Conservation (phyloP, 2,797 vertebrate genomes). For the Pseudopleuronectes americanus region DNA sequence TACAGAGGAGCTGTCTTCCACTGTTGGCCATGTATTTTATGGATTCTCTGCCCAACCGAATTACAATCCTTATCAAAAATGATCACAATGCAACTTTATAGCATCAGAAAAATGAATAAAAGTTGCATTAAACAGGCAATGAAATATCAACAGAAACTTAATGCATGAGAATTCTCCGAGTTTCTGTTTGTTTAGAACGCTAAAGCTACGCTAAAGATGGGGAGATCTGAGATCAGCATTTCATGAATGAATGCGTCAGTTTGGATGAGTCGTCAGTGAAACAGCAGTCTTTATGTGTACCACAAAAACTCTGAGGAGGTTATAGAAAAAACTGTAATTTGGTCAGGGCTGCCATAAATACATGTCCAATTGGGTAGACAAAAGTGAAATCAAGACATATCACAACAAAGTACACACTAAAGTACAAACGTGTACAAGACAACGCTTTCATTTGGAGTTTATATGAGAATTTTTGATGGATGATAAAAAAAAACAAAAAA, state of each 20-base stretch:
- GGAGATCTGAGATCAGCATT: constrained; percentile 42
- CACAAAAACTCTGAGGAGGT: constrained; percentile 24
- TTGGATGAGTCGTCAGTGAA: constrained; percentile 63
- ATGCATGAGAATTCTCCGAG: constrained; percentile 6
- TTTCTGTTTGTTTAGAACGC: constrained; percentile 24
- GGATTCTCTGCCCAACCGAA: constrained; percentile 86
- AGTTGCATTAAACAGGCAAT: constrained; percentile 54
- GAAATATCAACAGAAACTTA: constrained; percentile 25
- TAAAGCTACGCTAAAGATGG: constrained; percentile 31
- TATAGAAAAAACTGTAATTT: constrained; percentile 56
- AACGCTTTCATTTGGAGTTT: constrained; percentile 17
- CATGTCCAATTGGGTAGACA: constrained; percentile 75
- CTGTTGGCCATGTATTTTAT: constrained; percentile 80
- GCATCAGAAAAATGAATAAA: constrained; percentile 16
- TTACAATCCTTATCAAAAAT: constrained; percentile 54
- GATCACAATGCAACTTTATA: constrained; percentile 46
- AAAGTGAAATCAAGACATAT: constrained; percentile 42
- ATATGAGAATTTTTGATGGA: constrained; percentile 15
- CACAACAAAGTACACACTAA: constrained; percentile 56
- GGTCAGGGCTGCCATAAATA: constrained; percentile 81
- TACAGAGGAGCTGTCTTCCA: constrained; percentile 23
- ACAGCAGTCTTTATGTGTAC: constrained; percentile 84
- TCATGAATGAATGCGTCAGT: constrained; percentile 46
- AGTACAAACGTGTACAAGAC: constrained; percentile 41
- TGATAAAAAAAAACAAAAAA: constrained; percentile 26